A percentile compares a stretch with the other conserved stretches of the same genome.
Conservation (phyloP, 2,113 vertebrate genomes). For the Brachypteracias leptosomus region DNA sequence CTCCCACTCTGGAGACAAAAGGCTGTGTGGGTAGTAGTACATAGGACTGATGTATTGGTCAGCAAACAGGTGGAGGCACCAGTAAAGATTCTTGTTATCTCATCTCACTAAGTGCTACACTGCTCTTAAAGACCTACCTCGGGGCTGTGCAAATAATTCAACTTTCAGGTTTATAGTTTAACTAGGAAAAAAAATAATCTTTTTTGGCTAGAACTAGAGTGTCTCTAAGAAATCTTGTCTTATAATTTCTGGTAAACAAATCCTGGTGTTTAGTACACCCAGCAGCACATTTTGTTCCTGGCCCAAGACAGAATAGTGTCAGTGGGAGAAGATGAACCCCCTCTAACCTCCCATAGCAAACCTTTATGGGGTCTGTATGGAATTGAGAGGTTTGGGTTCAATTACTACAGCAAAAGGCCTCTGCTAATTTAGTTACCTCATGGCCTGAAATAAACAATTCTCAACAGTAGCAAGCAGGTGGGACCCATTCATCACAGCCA, state of each 20-base stretch:
- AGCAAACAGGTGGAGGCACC: not conserved
- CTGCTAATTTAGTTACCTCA: not conserved
- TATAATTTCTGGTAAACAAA: not conserved
- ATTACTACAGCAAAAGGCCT: not conserved
- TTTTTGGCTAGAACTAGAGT: not conserved
- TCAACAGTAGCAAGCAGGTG: not conserved
- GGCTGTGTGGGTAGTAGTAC: not conserved
- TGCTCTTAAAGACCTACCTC: not conserved
- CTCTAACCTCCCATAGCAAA: not conserved
- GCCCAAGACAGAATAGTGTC: not conserved
- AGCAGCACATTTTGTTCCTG: not conserved
- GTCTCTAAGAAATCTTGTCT: not conserved
- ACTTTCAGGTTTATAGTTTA: not conserved
- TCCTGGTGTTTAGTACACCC: not conserved
- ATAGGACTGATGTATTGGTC: not conserved
- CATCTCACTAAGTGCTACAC: not conserved
- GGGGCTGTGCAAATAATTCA: not conserved
- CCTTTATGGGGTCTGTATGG: not conserved
- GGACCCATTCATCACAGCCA: not conserved
- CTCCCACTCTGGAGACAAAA: not conserved
- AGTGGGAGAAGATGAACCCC: not conserved
- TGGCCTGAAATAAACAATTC: not conserved
- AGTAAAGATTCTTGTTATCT: not conserved
- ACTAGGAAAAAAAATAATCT: not conserved
- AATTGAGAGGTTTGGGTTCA: not conserved